Evolutionary conservation across 2,888 invertebrate species (phyloP), one percentile per base, ranked within the genome.

Genomic region (Tetragnatha montana): DNA sequence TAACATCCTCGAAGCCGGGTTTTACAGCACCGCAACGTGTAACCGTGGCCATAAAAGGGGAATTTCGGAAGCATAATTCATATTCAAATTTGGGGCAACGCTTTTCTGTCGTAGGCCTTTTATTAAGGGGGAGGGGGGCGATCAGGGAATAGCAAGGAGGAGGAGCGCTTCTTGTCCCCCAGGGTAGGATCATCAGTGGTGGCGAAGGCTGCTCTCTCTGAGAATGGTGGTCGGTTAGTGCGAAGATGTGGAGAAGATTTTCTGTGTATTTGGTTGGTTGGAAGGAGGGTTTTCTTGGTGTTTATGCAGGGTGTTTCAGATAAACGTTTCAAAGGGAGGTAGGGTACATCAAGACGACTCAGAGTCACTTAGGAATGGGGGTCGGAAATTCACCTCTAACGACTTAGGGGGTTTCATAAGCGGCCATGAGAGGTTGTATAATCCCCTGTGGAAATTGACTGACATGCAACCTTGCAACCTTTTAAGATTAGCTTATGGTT

Each of bases 21-120:
- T 86, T 86, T 80, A 86, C 86, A 79, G 73, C 86, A 80, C 86
- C 86, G 19, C 86, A 86, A 86, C 78, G 86, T 86, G 86, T 86
- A 73, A 47, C 79, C 35, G 12, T 21, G 73, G 86, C 73, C 51
- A 80, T 86, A 86, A 86, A 86, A 86, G 22, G 21, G 70, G 73
- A 35, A 60, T 73, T 73, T 73, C 71, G 73, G 51, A 71, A 60
- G 50, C 86, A 80, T 86, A 86, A 86, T 86, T 86, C 86, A 86
- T 86, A 80, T 86, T 86, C 80, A 79, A 80, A 80, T 86, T 86
- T 22, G 78, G n/a, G 78, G 51, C 71, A 47, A 51, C 69, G 51
- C 79, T 78, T 50, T 47, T 12, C n/a, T 21, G 35, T 35, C 10
- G 51, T 70, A 78, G 76, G 78, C 85, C 21, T 85, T 85, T 78